Evolutionary conservation across 1,140 invertebrate species (phyloP).

Genomic region (Drosophila ananassae): DNA sequence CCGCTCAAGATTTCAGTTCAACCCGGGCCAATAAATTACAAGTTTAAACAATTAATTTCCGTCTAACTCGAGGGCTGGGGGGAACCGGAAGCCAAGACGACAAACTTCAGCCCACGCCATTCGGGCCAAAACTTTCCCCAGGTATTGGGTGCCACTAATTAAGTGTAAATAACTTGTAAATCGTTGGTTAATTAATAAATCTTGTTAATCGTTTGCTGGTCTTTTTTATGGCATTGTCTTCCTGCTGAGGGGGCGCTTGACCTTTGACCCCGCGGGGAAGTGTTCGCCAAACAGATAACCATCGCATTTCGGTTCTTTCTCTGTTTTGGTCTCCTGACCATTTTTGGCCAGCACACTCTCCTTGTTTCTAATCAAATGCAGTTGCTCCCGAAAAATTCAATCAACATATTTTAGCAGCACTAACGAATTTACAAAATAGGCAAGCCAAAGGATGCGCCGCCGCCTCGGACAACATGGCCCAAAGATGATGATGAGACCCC

Average conservation of each 20-base stretch:
- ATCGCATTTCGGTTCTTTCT: constrained; percentile 38
- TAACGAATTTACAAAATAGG: constrained; percentile 84
- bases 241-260: constrained; percentile 31
- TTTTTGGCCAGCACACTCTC: constrained; percentile 38
- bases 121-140: constrained; percentile 52
- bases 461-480: constrained; percentile 18
- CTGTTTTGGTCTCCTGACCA: constrained; percentile 33
- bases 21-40: constrained; percentile 70
- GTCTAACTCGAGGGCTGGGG: constrained; percentile 31
- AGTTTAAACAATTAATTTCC: constrained; percentile 77
- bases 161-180: constrained; percentile 81
- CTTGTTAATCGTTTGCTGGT: constrained; percentile 52
- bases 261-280: constrained; percentile 51
- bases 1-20: constrained; percentile 28
- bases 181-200: constrained; percentile 72
- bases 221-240: background rate
- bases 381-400: constrained; percentile 83
- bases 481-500: constrained; percentile 62
- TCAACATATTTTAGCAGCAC: constrained; percentile 84
- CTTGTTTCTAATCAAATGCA: constrained; percentile 79
- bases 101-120: constrained; percentile 45
- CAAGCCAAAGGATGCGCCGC: constrained; percentile 81
- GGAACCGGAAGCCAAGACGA: constrained; percentile 49
- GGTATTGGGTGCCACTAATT: constrained; percentile 69
- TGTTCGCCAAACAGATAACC: constrained; percentile 49